Evolutionary conservation across 2,888 invertebrate genomes (phyloP), one percentile per base, ranked within the genome.

Genomic region (Neoascia interrupta): DNA sequence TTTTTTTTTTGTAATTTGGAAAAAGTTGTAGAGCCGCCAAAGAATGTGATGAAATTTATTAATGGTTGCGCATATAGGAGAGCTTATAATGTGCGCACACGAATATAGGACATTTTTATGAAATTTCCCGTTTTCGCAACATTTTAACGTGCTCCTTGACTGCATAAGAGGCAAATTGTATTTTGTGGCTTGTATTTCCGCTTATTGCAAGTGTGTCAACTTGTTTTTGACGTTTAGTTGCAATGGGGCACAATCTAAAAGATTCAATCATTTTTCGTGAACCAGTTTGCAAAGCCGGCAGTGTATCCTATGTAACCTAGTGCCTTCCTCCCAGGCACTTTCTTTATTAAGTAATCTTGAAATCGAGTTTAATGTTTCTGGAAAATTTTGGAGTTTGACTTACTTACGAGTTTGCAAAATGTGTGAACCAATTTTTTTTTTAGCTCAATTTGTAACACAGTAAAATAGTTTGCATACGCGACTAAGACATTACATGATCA

Each of bases 121-220:
- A 15, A 23, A 6, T 73, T 66, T 53, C 37, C 41, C 58, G 36
- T 68, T 51, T 51, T 0, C 6, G 5, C n/a, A n/a, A n/a, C n/a
- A n/a, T n/a, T n/a, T n/a, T n/a, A 37, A 31, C 47, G 13, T 15
- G 39, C 47, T 39, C 11, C 18, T 49, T 8, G n/a, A 8, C 3
- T 3, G n/a, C 5, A 34, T 8, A 1, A 11, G 11, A 5, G n/a
- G n/a, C 16, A 21, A n/a, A n/a, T n/a, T n/a, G n/a, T n/a, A n/a
- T n/a, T 5, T 11, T 2, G 13, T 23, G 45, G 13, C 26, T 19
- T 36, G 23, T 36, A 60, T 45, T 69, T 60, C 43, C 49, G 47
- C 18, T n/a, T 28, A 28, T 26, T 28, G 31, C 36, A 64, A 72
- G 51, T 73, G 21, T 74, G 66, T 47, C 68, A 74, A 21, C 58